Percentiles rank a stretch among this genome's conserved stretches.
Evolutionary conservation across 2,888 invertebrate species (phyloP).

Genomic region (Diloba caeruleocephala): DNA sequence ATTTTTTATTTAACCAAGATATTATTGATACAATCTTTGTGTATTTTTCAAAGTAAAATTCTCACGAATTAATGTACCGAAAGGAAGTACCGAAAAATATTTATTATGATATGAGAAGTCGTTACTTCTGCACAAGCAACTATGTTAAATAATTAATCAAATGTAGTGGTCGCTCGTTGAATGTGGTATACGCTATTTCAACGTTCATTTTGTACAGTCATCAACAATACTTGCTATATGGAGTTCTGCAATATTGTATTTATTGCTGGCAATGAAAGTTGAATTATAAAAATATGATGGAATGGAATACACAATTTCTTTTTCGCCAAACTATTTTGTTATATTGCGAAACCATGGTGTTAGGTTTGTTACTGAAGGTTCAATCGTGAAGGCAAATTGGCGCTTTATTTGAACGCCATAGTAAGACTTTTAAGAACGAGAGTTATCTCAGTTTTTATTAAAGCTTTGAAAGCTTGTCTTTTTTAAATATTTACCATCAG

Average conservation of each 20-base stretch:
- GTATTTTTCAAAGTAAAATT: constrained; percentile 25
- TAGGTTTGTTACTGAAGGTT: too few relatives aligned
- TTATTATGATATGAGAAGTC: constrained; percentile 54
- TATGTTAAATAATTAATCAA: constrained; percentile 56
- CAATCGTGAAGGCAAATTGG: too few relatives aligned
- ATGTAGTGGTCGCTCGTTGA: constrained; percentile 53
- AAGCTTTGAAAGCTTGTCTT: constrained; percentile 1
- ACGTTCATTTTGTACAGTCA: constrained; percentile 50
- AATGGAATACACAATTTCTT: too few relatives aligned
- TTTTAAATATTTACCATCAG: neutral
- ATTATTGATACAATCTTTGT: neutral
- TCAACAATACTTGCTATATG: constrained; percentile 31
- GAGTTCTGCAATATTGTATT: constrained; percentile 12
- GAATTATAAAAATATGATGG: too few relatives aligned
- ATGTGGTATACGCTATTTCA: constrained; percentile 53
- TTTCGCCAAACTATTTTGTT: too few relatives aligned
- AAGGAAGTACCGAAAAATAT: constrained; percentile 44
- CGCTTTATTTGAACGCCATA: too few relatives aligned
- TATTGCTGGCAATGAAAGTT: too few relatives aligned
- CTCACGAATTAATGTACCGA: constrained; percentile 60
- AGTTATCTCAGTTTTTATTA: neutral
- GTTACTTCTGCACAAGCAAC: constrained; percentile 68
- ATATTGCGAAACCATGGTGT: too few relatives aligned
- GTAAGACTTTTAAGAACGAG: too few relatives aligned
- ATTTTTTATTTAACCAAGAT: constrained; percentile 5